A percentile compares a stretch with the other conserved stretches of the same genome.
These are phyloP conservation scores for Podarcis lilfordi DNA, from an alignment of 2,797 vertebrate genomes.

Conservation along the genomic window DNA sequence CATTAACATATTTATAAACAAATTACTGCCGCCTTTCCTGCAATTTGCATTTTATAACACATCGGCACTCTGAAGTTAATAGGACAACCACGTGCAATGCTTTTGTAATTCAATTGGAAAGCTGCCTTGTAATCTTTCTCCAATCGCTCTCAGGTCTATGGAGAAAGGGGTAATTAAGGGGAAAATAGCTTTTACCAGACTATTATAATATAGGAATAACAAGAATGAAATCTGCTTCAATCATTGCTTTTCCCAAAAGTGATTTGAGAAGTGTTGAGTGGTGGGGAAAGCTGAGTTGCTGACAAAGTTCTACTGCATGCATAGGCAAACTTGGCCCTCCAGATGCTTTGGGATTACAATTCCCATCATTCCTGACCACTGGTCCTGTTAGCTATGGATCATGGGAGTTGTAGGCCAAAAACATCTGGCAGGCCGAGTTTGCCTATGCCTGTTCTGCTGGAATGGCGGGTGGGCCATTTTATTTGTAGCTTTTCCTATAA, in stretches of 20 bases:
- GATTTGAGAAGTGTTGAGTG: neutral
- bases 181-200: conserved; percentile 61
- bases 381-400: too few relatives aligned
- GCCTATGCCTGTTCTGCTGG: neutral
- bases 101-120: conserved; percentile 67
- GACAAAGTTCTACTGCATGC: neutral
- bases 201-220: conserved; percentile 52
- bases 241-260: conserved; percentile 40
- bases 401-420: too few relatives aligned
- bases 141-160: conserved; percentile 55
- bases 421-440: too few relatives aligned
- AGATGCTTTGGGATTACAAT: too few relatives aligned
- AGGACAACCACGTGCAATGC: conserved; percentile 46
- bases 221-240: conserved; percentile 49
- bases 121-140: conserved; percentile 59
- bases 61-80: conserved; percentile 64
- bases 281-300: neutral
- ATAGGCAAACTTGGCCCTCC: too few relatives aligned
- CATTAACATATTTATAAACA: conserved; percentile 79
- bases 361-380: too few relatives aligned
- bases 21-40: conserved; percentile 66
- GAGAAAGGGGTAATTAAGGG: conserved; percentile 70
- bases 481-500: neutral
- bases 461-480: neutral
- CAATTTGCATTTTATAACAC: conserved; percentile 76